These are phyloP conservation scores for Todus mexicanus DNA, from an alignment of 2,797 vertebrate genomes.

Conservation along the genomic window DNA sequence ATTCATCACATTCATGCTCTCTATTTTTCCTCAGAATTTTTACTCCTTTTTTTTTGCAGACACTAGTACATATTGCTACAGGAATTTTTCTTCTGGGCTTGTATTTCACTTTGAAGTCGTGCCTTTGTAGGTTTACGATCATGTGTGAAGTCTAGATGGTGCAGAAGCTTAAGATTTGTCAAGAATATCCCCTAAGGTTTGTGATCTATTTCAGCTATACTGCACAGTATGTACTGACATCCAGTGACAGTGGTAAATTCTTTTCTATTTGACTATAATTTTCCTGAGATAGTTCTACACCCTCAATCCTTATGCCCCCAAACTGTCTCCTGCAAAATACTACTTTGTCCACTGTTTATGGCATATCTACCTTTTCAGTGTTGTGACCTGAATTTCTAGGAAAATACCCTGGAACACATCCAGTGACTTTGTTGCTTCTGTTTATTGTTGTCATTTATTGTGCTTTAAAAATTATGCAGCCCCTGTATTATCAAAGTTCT, in stretches of 20 bases:
- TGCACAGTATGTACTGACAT: not conserved
- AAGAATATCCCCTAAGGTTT: slow-evolving; percentile 41
- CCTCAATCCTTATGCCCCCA: not conserved
- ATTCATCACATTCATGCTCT: not conserved
- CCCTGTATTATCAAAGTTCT: not conserved
- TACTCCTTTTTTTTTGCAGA: not conserved
- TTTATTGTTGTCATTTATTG: not conserved
- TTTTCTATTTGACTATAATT: slow-evolving; percentile 4
- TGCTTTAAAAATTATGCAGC: not conserved
- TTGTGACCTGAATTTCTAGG: slow-evolving; percentile 18
- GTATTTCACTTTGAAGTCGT: slow-evolving; percentile 43
- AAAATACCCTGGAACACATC: not conserved
- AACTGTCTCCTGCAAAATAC: not conserved
- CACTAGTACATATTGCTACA: not conserved
- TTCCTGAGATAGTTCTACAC: not conserved
- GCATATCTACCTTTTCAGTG: not conserved
- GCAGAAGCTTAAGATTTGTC: slow-evolving; percentile 37
- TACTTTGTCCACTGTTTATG: not conserved
- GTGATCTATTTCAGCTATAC: slow-evolving; percentile 4
- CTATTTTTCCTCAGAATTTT: slow-evolving; percentile 1
- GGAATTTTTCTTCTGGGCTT: slow-evolving; percentile 31
- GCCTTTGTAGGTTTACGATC: slow-evolving; percentile 42
- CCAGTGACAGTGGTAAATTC: slow-evolving; percentile 22
- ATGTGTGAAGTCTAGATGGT: not conserved
- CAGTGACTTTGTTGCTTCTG: not conserved